Percentiles rank a stretch among this genome's conserved stretches.
These are phyloP conservation scores for Pomacea maculata DNA, from an alignment of 1,140 invertebrate species.

Conservation along the genomic window DNA sequence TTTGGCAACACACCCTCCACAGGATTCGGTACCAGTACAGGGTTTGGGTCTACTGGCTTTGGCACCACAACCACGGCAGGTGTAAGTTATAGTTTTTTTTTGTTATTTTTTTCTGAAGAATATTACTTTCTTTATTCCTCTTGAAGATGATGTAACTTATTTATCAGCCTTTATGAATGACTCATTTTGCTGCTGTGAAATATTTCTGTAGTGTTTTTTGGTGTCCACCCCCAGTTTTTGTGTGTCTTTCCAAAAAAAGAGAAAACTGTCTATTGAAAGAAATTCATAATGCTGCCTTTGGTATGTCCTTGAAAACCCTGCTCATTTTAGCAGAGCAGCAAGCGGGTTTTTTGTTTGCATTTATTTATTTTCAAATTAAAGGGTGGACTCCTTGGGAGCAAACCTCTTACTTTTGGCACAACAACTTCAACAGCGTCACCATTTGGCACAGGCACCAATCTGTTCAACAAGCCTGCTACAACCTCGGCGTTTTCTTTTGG, in stretches of 20 bases:
- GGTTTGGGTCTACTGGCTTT: slow-evolving; percentile 9
- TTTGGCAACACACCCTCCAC: slow-evolving; percentile 65
- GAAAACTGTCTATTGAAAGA: neutral
- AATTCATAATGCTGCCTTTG: too few relatives aligned
- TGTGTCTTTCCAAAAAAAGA: neutral
- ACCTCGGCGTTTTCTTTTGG: slow-evolving; percentile 44
- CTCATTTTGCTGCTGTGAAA: too few relatives aligned
- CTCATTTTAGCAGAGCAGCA: too few relatives aligned
- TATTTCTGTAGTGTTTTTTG: neutral
- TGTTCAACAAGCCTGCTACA: slow-evolving; percentile 47
- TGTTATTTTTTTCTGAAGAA: too few relatives aligned
- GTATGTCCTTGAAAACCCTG: too few relatives aligned
- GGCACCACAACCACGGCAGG: slow-evolving; percentile 3
- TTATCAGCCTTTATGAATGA: too few relatives aligned
- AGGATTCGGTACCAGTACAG: slow-evolving; percentile 69
- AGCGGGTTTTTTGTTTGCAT: neutral
- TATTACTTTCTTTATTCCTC: too few relatives aligned
- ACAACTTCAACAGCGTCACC: slow-evolving; percentile 56
- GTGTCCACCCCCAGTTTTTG: neutral
- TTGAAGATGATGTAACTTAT: neutral
- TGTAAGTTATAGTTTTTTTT: neutral
- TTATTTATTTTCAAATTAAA: slow-evolving; percentile 10
- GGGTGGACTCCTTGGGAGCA: slow-evolving; percentile 62
- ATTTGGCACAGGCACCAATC: slow-evolving; percentile 41
- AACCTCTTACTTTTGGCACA: slow-evolving; percentile 69